Conservation (phyloP, 2,888 invertebrate genomes). For the Lingula anatina region DNA sequence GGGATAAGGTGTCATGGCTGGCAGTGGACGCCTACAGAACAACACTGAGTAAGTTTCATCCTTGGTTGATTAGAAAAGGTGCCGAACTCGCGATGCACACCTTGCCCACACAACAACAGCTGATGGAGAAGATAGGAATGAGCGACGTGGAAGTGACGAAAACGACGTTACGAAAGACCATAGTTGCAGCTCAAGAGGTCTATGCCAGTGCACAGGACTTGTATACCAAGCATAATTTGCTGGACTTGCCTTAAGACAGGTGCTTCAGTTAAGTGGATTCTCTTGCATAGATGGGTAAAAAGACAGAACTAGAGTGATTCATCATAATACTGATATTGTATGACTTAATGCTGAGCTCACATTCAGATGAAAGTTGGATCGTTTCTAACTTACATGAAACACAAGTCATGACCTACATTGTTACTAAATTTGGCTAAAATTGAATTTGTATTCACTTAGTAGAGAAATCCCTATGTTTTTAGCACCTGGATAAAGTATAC, state of each 20-base stretch:
- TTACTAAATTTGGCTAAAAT: too few relatives aligned
- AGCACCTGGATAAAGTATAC: too few relatives aligned
- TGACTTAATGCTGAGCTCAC: too few relatives aligned
- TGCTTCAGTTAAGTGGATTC: too few relatives aligned
- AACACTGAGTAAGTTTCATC: slow-evolving; percentile 79
- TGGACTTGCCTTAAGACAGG: slow-evolving; percentile 14
- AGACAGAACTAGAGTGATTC: too few relatives aligned
- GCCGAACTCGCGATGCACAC: slow-evolving; percentile 81
- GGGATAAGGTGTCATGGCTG: slow-evolving; percentile 46
- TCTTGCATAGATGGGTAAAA: too few relatives aligned
- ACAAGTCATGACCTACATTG: too few relatives aligned
- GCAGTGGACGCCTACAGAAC: slow-evolving; percentile 76
- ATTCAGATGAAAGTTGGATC: too few relatives aligned
- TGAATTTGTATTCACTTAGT: too few relatives aligned
- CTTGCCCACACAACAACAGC: slow-evolving; percentile 67
- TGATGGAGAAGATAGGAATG: slow-evolving; percentile 49
- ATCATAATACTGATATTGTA: too few relatives aligned
- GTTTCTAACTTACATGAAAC: too few relatives aligned
- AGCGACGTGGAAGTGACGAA: neutral
- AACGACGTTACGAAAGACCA: neutral
- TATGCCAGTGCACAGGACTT: slow-evolving; percentile 13
- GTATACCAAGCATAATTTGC: slow-evolving; percentile 10
- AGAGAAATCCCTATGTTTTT: too few relatives aligned
- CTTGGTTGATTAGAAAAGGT: slow-evolving; percentile 64
- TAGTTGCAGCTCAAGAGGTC: slow-evolving; percentile 5